phyloP scores from a whole-genome alignment of 2,113 vertebrate genomes.

The Leptodactylus fuscus region DNA sequence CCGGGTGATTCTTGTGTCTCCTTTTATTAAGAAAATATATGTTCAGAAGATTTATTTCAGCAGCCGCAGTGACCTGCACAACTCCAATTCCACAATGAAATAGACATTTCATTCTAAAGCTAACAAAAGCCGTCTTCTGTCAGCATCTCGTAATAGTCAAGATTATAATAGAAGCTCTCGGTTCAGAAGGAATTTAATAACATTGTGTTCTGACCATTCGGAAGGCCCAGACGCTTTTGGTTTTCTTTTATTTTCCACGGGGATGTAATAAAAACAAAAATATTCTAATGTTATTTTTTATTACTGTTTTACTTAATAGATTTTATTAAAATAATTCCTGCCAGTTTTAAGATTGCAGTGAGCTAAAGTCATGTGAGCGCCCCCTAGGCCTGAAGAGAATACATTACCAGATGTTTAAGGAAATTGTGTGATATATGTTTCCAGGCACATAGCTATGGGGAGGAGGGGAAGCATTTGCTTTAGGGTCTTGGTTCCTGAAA shows the following conservation, averaged over 20 bases:
- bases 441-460: too few species aligned
- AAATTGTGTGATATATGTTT: too few species aligned
- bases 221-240: neutral
- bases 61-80: conserved; percentile 15
- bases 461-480: too few species aligned
- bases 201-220: neutral
- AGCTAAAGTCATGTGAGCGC: too few species aligned
- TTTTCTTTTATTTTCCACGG: neutral
- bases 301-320: neutral
- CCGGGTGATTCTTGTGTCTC: neutral
- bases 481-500: too few species aligned
- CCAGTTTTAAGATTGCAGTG: too few species aligned
- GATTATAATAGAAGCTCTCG: conserved; percentile 23
- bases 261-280: neutral
- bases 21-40: conserved; percentile 39
- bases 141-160: conserved; percentile 54
- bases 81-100: conserved; percentile 17
- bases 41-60: conserved; percentile 34
- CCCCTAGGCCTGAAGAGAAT: too few species aligned
- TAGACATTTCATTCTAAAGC: conserved; percentile 35
- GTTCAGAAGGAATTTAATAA: conserved; percentile 6
- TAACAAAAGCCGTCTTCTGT: conserved; percentile 48
- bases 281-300: neutral
- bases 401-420: too few species aligned
- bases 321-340: too few species aligned